phyloP scores from a whole-genome alignment of 2,797 vertebrate genomes.

The Oreochromis grahami region DNA sequence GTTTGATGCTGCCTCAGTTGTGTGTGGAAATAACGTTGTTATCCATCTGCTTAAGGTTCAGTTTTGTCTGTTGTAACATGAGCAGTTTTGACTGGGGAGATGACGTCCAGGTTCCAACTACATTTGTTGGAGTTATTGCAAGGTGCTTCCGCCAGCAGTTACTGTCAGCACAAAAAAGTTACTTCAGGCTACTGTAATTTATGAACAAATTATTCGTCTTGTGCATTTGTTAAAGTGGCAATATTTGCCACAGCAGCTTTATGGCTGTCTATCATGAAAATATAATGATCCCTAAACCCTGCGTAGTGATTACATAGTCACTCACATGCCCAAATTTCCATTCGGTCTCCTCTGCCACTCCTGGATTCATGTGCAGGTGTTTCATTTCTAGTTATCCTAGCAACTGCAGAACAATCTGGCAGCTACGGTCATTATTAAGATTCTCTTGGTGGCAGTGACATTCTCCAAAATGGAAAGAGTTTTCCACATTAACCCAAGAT shows the following conservation, averaged over 20 bases:
- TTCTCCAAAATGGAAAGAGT: neutral
- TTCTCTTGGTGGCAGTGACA: neutral
- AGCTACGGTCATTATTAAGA: neutral
- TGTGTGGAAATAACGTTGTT: neutral
- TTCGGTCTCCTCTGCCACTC: neutral
- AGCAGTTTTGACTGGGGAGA: neutral
- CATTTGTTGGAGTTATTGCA: neutral
- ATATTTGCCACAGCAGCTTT: neutral
- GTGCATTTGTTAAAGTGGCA: neutral
- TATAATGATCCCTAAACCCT: neutral
- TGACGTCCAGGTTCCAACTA: neutral
- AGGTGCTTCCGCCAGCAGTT: neutral
- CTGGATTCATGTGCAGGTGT: neutral
- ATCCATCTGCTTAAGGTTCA: neutral
- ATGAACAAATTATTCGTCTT: neutral
- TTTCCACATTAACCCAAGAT: neutral
- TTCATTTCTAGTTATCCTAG: neutral
- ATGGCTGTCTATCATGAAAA: neutral
- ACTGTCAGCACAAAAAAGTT: neutral
- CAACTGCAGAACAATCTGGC: neutral
- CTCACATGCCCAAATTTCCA: too few species aligned
- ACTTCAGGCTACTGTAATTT: neutral
- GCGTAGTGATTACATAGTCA: neutral
- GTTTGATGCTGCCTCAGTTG: neutral
- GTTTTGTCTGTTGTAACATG: neutral